Conservation (phyloP, 2,113 vertebrate species). For the Amphiprion percula region DNA sequence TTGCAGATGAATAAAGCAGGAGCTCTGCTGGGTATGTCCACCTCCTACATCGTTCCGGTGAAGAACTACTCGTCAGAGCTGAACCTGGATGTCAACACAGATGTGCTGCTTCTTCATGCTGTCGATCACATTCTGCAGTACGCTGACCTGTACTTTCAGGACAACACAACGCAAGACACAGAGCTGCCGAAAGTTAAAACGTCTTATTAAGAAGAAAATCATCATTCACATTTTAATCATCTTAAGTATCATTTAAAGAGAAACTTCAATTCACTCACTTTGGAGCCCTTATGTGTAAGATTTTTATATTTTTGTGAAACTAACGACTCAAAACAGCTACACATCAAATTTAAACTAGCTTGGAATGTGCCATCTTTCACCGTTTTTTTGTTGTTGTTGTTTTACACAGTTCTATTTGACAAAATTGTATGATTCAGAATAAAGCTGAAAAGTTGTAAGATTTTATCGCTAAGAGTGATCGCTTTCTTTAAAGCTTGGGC, state of each 20-base stretch:
- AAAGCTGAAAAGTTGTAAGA: not conserved
- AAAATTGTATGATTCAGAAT: not conserved
- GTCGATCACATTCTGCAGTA: conserved; percentile 84
- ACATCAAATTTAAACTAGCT: not conserved
- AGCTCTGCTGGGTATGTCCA: conserved; percentile 78
- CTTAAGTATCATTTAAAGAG: too few species aligned
- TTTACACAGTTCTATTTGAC: too few species aligned
- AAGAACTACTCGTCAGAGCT: conserved; percentile 81
- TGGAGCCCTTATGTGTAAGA: not conserved
- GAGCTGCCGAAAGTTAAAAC: not conserved
- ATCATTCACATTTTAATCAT: not conserved
- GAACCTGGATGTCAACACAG: conserved; percentile 66
- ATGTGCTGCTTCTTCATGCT: conserved; percentile 79
- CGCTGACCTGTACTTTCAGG: conserved; percentile 73
- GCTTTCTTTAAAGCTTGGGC: not conserved
- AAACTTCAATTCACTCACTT: not conserved
- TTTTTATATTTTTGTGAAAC: not conserved
- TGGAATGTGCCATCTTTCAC: not conserved
- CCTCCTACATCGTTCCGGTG: conserved; percentile 82
- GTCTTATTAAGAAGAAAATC: not conserved
- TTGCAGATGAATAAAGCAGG: conserved; percentile 74
- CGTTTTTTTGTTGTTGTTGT: not conserved
- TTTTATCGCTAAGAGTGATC: not conserved
- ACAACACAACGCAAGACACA: conserved; percentile 10
- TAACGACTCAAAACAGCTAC: too few species aligned